Evolutionary conservation across 2,888 invertebrate genomes (phyloP), one percentile per base, ranked within the genome.

Genomic region (Hydroisotoma schaefferi): DNA sequence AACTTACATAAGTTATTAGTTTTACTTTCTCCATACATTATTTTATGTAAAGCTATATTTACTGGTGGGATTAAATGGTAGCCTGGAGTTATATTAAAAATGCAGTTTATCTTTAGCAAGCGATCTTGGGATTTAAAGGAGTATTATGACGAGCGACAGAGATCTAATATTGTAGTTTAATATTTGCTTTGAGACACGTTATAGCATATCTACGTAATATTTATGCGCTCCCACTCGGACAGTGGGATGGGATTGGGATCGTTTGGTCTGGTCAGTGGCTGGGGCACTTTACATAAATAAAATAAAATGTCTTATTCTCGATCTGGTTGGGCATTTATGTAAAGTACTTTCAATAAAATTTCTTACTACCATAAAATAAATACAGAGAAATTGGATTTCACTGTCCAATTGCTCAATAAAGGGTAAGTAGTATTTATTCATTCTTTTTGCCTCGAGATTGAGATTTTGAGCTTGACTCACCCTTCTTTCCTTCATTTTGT

Each of bases 261-360:
- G 8, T 15, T 33, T 33, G 8, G 8, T 15, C 6, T 46, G 46
- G 46, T 46, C 46, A 46, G 23, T 46, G 20, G 8, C 8, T 33
- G 33, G 8, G 10, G 46, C 23, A 46, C 20, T 46, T 46, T 46
- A 46, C 46, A 46, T 46, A 46, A 46, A 46, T 20, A 5, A 12
- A 46, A 25, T 25, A 15, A 10, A 33, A 33, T 33, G 33, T 33
- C 33, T 33, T 33, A 8, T 33, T 33, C 33, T 33, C 46, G 20
- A 25, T 3, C 46, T 46, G n/a, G n/a, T n/a, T 23, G 52, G 52
- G 37, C 52, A 29, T 52, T 52, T 52, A 52, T 37, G 37, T 52
- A 33, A 22, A 20, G 18, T 25, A 23, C 8, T 33, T 52, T 37
- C 27, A 43, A 52, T 38, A 53, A 43, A 53, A 53, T 40, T 40